phyloP scores from a whole-genome alignment of 1,140 invertebrate genomes.

The Nephotettix cincticeps region DNA sequence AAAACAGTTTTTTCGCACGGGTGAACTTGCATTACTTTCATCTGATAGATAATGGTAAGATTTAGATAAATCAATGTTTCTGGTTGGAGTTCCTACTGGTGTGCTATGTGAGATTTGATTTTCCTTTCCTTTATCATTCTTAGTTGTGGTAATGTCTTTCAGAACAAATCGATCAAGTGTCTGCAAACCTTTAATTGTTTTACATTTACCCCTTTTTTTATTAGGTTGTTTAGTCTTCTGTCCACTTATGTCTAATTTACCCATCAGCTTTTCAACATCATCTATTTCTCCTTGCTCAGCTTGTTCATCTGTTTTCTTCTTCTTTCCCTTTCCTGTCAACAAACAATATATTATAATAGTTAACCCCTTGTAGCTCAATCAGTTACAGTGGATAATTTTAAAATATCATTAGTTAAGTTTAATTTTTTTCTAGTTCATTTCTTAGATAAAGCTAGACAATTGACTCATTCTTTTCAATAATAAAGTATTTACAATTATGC shows the following conservation, averaged over 20 bases:
- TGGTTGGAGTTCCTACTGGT: constrained; percentile 8
- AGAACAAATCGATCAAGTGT: constrained; percentile 28
- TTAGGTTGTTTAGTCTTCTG: constrained; percentile 26
- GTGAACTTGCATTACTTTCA: constrained; percentile 12
- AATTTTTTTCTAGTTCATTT: too few relatives aligned
- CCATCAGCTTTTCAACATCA: constrained; percentile 3
- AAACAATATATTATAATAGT: too few relatives aligned
- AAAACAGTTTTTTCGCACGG: not conserved
- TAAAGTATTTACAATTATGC: too few relatives aligned
- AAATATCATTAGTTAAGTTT: not conserved
- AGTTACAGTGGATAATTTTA: not conserved
- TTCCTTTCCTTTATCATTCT: not conserved
- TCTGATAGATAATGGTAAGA: constrained; percentile 35
- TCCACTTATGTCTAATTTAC: constrained; percentile 10
- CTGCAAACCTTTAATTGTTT: constrained; percentile 26
- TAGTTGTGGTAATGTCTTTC: not conserved
- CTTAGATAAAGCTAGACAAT: too few relatives aligned
- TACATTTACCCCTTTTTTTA: constrained; percentile 19
- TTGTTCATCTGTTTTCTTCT: constrained; percentile 13
- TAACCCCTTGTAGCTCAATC: not conserved
- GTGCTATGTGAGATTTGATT: not conserved
- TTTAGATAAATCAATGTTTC: constrained; percentile 27
- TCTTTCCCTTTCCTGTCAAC: constrained; percentile 14
- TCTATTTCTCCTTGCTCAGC: not conserved
- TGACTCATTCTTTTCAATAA: too few relatives aligned